Percentiles rank a stretch among this genome's conserved stretches.
Conservation (phyloP, 2,797 vertebrate species). For the Gambelia wislizenii region DNA sequence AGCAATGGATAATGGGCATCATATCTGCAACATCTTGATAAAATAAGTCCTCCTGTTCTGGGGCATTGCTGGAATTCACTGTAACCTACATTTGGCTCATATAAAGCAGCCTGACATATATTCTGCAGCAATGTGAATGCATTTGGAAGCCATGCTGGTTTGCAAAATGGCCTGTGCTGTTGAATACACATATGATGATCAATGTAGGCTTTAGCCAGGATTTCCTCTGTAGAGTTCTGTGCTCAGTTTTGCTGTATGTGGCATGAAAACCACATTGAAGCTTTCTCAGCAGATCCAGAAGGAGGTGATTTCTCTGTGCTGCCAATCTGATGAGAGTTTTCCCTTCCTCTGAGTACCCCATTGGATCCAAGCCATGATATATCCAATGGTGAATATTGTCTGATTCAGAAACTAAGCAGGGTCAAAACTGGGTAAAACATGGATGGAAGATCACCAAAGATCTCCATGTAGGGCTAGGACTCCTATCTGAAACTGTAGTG, state of each 20-base stretch:
- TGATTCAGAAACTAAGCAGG: neutral
- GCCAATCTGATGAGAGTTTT: no score
- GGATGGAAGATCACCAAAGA: no score
- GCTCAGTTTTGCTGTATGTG: neutral
- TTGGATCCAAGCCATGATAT: no score
- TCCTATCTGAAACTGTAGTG: no score
- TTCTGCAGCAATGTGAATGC: neutral
- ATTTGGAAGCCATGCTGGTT: neutral
- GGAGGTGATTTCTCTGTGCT: no score
- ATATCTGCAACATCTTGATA: neutral
- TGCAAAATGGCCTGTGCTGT: neutral
- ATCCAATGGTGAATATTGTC: neutral
- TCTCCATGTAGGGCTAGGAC: no score
- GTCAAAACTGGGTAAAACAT: neutral
- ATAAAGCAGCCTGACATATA: neutral
- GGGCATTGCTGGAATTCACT: neutral
- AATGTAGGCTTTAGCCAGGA: neutral
- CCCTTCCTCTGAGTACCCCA: no score
- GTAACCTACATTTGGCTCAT: neutral
- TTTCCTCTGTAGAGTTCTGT: neutral
- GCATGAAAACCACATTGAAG: neutral
- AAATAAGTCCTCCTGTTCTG: neutral
- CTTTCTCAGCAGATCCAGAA: neutral
- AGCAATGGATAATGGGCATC: conserved; percentile 16
- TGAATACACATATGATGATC: neutral